Evolutionary conservation across 1,140 invertebrate genomes (phyloP), one percentile per base, ranked within the genome.

Genomic region (Drosophila saltans): DNA sequence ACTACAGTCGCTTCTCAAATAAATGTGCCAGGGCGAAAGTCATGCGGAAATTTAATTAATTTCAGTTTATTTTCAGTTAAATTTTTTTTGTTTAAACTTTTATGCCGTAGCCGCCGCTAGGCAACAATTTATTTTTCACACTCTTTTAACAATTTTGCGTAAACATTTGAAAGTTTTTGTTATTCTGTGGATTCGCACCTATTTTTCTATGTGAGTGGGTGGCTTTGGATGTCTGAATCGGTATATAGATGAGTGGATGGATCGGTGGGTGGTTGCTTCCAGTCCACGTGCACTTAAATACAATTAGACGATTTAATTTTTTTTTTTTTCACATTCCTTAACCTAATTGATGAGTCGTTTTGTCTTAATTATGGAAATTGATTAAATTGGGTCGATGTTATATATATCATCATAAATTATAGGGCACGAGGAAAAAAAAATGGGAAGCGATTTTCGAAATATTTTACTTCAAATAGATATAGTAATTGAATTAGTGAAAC

Each of bases 51-150:
- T 77, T 80, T 69, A 69, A 80, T 77, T 80, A 73, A 66, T 77
- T 80, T 69, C 30, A 63, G 69, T 77, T 58, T 58, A 77, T 66
- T 77, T 69, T 45, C 41, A 16, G 33, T 52, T 64, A 24, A 30
- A 36, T 67, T 60, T 66, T 16, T 41, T 52, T 64, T 67, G 36
- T 74, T 76, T 77, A 65, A 24, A 57, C 52, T 11, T 61, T 60
- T 52, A 26, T 52, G 45, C 45, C n/a, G n/a, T n/a, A n/a, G n/a
- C n/a, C 16, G 16, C 16, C 45, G 45, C 45, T 24, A 52, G 52
- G 41, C 48, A 64, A 75, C 72, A 75, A 72, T 79, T 79, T 69
- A 77, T 76, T 73, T 73, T 72, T 77, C 74, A 76, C 73, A 78
- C 73, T 74, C 76, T 62, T 72, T 72, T 59, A 61, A 78, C 30